phyloP scores from a whole-genome alignment of 2,888 invertebrate genomes.

The Litoditis marina region DNA sequence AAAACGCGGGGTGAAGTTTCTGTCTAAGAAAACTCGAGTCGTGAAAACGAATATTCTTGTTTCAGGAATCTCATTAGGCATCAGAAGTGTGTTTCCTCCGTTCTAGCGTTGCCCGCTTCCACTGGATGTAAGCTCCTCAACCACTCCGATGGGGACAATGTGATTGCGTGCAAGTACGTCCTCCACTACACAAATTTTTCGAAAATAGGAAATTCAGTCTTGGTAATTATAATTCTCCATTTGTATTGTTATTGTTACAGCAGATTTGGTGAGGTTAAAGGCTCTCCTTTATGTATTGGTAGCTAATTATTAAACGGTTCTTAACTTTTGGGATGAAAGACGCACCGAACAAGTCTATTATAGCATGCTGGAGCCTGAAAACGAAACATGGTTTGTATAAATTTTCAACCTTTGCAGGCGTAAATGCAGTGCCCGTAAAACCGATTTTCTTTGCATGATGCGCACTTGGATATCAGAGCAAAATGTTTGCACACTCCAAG shows the following conservation, averaged over 20 bases:
- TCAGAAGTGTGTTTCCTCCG: conserved; percentile 50
- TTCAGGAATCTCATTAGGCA: conserved; percentile 40
- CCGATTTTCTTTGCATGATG: conserved; percentile 56
- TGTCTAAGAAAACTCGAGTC: no score
- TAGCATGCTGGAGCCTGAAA: no score
- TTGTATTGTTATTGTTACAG: conserved; percentile 8
- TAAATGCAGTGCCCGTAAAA: conserved; percentile 40
- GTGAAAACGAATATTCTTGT: no score
- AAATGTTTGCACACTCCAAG: conserved; percentile 53
- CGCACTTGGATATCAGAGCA: conserved; percentile 59
- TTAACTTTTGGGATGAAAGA: no score
- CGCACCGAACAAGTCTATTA: no score
- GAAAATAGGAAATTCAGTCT: not conserved
- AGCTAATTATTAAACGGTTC: no score
- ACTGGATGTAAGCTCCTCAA: conserved; percentile 36
- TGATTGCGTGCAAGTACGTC: conserved; percentile 43
- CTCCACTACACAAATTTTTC: no score
- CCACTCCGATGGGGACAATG: conserved; percentile 29
- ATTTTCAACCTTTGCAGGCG: conserved; percentile 30
- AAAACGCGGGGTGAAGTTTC: no score
- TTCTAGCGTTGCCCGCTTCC: conserved; percentile 40
- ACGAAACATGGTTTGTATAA: no score
- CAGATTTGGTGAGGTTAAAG: no score
- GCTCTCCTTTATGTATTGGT: no score
- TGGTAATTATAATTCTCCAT: not conserved